phyloP scores from a whole-genome alignment of 2,113 vertebrate genomes.

The Tachysurus fulvidraco region DNA sequence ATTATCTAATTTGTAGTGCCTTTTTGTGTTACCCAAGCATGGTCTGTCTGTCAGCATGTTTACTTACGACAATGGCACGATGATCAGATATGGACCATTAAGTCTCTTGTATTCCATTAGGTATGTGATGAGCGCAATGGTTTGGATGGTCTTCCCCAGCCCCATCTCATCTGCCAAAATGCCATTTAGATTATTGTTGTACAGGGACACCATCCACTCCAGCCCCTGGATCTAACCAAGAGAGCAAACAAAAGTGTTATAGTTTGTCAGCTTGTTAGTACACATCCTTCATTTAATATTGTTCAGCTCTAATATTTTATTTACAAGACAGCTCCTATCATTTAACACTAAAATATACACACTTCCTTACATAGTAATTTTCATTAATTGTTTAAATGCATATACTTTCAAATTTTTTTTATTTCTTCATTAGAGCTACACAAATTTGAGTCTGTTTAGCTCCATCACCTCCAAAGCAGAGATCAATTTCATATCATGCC shows the following conservation, averaged over 20 bases:
- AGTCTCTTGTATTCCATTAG: slow-evolving; percentile 97
- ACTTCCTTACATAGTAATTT: background rate
- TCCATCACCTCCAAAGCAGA: background rate
- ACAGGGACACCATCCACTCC: slow-evolving; percentile 99
- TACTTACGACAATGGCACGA: slow-evolving; percentile 97
- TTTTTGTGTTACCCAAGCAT: background rate
- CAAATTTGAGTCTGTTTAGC: background rate
- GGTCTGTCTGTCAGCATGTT: background rate
- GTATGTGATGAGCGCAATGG: slow-evolving; percentile 97
- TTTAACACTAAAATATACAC: background rate
- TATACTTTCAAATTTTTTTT: background rate
- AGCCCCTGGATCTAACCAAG: slow-evolving; percentile 85
- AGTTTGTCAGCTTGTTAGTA: background rate
- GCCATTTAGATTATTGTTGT: slow-evolving; percentile 85
- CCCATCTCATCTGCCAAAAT: slow-evolving; percentile 96
- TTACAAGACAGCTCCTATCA: background rate
- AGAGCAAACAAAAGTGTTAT: slow-evolving; percentile 53
- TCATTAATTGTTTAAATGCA: background rate
- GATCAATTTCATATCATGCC: background rate
- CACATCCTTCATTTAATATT: background rate
- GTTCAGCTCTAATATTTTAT: background rate
- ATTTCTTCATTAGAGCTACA: background rate
- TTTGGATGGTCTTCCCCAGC: slow-evolving; percentile 97
- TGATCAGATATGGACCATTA: slow-evolving; percentile 97
- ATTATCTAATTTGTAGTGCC: slow-evolving; percentile 7